Evolutionary conservation across 2,888 invertebrate species (phyloP), one percentile per base, ranked within the genome.

Genomic region (Amorpha juglandis): DNA sequence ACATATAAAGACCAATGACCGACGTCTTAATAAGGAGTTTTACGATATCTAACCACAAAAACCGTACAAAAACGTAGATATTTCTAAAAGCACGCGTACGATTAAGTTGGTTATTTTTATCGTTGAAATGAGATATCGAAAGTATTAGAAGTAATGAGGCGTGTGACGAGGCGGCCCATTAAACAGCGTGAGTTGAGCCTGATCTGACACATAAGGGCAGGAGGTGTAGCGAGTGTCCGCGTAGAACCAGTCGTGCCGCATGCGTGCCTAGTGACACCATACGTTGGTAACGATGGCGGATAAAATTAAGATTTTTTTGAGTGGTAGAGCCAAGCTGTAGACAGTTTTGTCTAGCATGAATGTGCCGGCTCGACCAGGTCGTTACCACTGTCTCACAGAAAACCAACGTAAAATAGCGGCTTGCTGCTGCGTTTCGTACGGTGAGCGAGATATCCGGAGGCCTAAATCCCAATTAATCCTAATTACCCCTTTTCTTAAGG

Each of bases 191-290:
- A 50, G 14, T 8, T 27, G 52, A 27, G 27, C 52, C 35, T n/a
- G 47, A 53, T 63, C 68, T 70, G 65, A 69, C 81, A 81, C 83
- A 81, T 86, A 86, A 86, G 87, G 85, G 83, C 87, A 83, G 62
- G 35, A 42, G 27, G 33, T n/a, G n/a, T 42, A 64, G 75, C 77
- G 71, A 70, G 73, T 70, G 74, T 69, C 70, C 79, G 85, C 76
- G 84, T 80, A 86, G 85, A 89, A 90, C 90, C 87, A 87, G 90
- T 86, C 81, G 73, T 65, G 68, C 77, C 73, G 78, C 80, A 74
- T 77, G 70, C 70, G 78, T 74, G 71, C 69, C 71, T 77, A 71
- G 66, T 78, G 85, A 78, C 78, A 79, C 87, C 70, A 80, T 58
- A 6, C 4, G 38, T 7, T 4, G 11, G 6, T 16, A 12, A 38